Evolutionary conservation across 2,797 vertebrate species (phyloP), one percentile per base, ranked within the genome.

Genomic region (Diceros bicornis): DNA sequence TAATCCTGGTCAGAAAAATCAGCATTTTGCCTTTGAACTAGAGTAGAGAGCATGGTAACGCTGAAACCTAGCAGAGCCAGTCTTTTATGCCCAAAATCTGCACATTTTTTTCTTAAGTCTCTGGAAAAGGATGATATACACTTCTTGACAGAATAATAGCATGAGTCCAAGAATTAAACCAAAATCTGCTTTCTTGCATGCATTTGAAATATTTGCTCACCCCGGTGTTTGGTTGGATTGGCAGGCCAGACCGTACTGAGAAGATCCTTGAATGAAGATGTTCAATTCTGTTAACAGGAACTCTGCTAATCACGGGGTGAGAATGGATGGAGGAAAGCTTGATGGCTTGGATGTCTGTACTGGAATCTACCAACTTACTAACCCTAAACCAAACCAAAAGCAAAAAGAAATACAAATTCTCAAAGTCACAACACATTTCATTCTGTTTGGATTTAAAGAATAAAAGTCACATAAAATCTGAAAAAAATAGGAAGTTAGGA

Each of bases 301-400:
- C 32, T 64, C 85, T 84, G 71, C 12, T 74, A 29, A 88, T 11
- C 78, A 78, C 6, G 3, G 7, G 17, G 7, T 12, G 47, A 20
- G 52, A 83, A 14, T 29, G 44, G 9, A n/a, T 0, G 20, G 62
- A 57, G 21, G 71, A 59, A 47, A 23, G 37, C 18, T 99, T 99
- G 97, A 99, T 99, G 20, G 99, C 99, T 97, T 99, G 99, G 93
- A 99, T 99, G 91, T 99, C 99, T 98, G 99, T 98, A 97, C 99
- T 99, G 64, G 99, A 99, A 97, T 99, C 99, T 90, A 99, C 99
- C 29, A 99, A 98, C 92, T 99, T 99, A 93, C 99, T 99, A 52
- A 99, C 99, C 98, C 99, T 99, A 98, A 0, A 23, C 68, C 69
- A 84, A 82, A 84, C 1, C 41, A 55, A 92, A 37, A 83, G 4